A percentile compares a stretch with the other conserved stretches of the same genome.
These are phyloP conservation scores for Spisula solida DNA, from an alignment of 2,888 invertebrate species.

Conservation along the genomic window DNA sequence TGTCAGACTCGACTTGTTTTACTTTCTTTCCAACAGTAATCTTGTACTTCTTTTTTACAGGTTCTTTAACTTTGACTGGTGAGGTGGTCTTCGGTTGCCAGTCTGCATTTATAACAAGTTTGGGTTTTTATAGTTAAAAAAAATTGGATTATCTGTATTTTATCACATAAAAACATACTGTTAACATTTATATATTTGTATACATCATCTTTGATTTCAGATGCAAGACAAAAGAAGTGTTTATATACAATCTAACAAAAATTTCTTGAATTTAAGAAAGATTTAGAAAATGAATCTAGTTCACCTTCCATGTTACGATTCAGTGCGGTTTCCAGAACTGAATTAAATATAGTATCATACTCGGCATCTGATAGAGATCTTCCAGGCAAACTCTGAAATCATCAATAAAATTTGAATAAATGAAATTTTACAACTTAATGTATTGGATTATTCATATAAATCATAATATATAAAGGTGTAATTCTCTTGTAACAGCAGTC, in stretches of 20 bases:
- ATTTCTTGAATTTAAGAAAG: not conserved
- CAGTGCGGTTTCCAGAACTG: conserved; percentile 71
- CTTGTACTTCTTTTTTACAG: conserved; percentile 54
- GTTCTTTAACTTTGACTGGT: conserved; percentile 48
- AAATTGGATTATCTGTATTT: no score
- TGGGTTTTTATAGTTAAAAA: not conserved
- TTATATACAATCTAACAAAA: no score
- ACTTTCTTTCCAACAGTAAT: conserved; percentile 60
- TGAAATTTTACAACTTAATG: no score
- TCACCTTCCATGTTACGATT: conserved; percentile 67
- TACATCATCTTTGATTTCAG: no score
- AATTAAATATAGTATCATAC: conserved; percentile 77
- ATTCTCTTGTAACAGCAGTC: no score
- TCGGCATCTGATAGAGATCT: conserved; percentile 77
- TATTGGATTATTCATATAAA: no score
- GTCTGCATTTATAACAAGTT: conserved; percentile 43
- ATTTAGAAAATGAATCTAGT: not conserved
- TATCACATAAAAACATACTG: no score
- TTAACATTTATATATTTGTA: no score
- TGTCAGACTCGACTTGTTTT: not conserved
- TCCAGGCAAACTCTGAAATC: conserved; percentile 59
- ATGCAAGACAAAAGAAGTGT: no score
- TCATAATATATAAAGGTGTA: no score
- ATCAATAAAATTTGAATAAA: no score
- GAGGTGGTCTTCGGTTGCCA: conserved; percentile 60